These are phyloP conservation scores for Conopomorpha cramerella DNA, from an alignment of 1,140 invertebrate species.

Conservation along the genomic window DNA sequence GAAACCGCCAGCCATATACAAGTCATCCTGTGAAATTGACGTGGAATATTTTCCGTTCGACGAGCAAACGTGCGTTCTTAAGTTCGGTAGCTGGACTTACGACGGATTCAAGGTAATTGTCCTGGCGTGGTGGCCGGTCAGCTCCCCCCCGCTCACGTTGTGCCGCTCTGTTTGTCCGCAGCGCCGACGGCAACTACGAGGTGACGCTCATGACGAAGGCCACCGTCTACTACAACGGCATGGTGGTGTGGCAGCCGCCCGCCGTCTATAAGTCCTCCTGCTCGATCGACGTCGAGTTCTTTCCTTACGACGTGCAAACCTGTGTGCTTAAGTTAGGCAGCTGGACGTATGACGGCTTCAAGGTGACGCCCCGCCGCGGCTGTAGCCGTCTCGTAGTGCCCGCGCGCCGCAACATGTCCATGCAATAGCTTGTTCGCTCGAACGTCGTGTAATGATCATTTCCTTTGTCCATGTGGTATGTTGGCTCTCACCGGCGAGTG, in stretches of 20 bases:
- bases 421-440: conserved; percentile 58
- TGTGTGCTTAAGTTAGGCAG: conserved; percentile 97
- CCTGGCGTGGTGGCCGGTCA: conserved; percentile 6
- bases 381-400: conserved; percentile 52
- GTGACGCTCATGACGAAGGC: conserved; percentile 95
- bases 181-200: conserved; percentile 96
- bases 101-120: conserved; percentile 83
- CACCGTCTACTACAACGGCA: conserved; percentile 86
- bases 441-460: conserved; percentile 56
- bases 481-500: conserved; percentile 41
- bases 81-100: conserved; percentile 95
- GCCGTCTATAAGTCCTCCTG: conserved; percentile 97
- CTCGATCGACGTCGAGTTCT: conserved; percentile 96
- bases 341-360: conserved; percentile 94
- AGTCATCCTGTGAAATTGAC: conserved; percentile 93
- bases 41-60: conserved; percentile 97
- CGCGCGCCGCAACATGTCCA: conserved; percentile 48
- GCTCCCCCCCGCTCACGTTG: conserved; percentile 32
- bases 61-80: conserved; percentile 85
- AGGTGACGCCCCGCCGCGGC: conserved; percentile 72
- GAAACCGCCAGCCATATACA: conserved; percentile 96
- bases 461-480: conserved; percentile 54
- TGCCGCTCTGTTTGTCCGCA: conserved; percentile 71
- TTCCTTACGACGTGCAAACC: conserved; percentile 94
- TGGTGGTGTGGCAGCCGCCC: conserved; percentile 94